Evolutionary conservation across 2,113 vertebrate species (phyloP).

Genomic region (Callopanchax toddi): DNA sequence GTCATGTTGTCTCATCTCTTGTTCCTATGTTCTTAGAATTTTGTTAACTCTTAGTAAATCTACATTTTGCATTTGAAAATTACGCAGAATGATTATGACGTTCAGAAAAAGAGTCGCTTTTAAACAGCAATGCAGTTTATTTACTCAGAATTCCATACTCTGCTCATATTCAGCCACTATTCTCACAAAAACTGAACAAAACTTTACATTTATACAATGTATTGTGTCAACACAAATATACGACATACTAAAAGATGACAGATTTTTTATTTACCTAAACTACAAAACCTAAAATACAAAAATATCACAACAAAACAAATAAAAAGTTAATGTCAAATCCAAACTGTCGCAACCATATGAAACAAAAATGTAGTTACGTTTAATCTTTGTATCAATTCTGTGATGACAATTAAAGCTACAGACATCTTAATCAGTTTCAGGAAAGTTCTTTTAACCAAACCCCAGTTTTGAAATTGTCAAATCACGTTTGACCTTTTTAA

Average conservation of each 20-base stretch:
- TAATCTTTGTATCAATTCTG: too few species aligned
- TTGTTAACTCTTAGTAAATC: background rate
- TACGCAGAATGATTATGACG: background rate
- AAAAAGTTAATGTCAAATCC: too few species aligned
- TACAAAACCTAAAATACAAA: too few species aligned
- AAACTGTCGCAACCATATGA: too few species aligned
- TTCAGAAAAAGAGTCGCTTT: too few species aligned
- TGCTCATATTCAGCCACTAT: background rate
- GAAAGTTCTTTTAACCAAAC: background rate
- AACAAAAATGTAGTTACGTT: too few species aligned
- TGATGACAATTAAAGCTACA: too few species aligned
- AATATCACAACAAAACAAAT: too few species aligned
- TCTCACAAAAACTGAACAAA: background rate
- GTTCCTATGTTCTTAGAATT: background rate
- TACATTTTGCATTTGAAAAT: background rate
- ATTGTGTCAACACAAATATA: background rate
- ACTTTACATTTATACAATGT: background rate
- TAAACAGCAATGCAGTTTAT: background rate
- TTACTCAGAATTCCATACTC: too few species aligned
- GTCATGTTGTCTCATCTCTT: background rate
- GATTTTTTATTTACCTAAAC: too few species aligned
- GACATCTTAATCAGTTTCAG: too few species aligned
- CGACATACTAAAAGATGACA: too few species aligned
- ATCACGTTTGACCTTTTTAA: constrained; percentile 7
- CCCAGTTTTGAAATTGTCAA: background rate